Percentiles rank a stretch among this genome's conserved stretches.
phyloP scores from a whole-genome alignment of 2,113 vertebrate species.

The Oxygymnocypris stewartii region DNA sequence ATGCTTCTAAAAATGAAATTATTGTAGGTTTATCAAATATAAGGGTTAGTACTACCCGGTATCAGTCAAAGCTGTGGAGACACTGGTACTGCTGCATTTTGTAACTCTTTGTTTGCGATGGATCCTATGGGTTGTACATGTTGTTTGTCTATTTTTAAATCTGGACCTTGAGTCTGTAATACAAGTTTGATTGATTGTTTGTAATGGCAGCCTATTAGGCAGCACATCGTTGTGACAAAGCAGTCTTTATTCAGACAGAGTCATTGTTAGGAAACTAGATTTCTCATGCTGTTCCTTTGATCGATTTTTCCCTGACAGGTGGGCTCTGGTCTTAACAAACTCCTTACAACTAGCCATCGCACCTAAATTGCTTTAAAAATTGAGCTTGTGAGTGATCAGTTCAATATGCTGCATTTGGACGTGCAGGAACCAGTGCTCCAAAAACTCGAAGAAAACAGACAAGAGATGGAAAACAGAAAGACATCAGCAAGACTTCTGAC shows the following conservation, averaged over 20 bases:
- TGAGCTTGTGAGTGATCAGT: not conserved
- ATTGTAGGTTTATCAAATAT: no score
- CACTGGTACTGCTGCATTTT: no score
- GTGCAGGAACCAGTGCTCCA: not conserved
- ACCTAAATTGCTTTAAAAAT: not conserved
- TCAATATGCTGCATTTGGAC: not conserved
- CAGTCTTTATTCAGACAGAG: conserved; percentile 15
- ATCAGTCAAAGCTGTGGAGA: no score
- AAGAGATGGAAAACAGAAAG: conserved; percentile 6
- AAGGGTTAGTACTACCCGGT: no score
- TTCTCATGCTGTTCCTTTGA: conserved; percentile 27
- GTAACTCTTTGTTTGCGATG: no score
- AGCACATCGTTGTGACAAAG: conserved; percentile 12
- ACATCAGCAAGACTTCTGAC: conserved; percentile 16
- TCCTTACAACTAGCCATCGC: not conserved
- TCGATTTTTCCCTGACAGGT: conserved; percentile 31
- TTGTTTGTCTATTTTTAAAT: no score
- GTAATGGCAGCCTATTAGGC: not conserved
- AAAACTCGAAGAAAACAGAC: not conserved
- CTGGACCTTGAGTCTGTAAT: no score
- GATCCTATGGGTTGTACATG: no score
- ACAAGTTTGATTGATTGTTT: not conserved
- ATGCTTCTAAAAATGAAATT: no score
- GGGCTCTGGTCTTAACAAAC: conserved; percentile 9
- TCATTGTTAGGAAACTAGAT: conserved; percentile 32